Evolutionary conservation across 2,797 vertebrate genomes (phyloP).

Genomic region (Phalloptychus januarius): DNA sequence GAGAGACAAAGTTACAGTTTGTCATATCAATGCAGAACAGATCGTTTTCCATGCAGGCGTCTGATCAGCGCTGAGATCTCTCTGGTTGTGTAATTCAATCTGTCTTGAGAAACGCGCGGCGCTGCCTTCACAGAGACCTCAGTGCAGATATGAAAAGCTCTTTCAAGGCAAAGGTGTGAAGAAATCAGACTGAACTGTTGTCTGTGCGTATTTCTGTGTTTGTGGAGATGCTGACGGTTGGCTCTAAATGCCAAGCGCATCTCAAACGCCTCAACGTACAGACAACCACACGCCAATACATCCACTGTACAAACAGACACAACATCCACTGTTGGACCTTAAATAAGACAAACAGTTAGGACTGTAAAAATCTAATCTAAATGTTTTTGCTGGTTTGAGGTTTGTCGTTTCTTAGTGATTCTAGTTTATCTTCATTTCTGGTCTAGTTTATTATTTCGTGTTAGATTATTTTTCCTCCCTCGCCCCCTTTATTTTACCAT

Average conservation of each 20-base stretch:
- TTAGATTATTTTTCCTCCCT: not conserved
- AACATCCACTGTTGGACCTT: not conserved
- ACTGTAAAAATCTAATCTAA: not conserved
- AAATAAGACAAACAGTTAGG: not conserved
- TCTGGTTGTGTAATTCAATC: slow-evolving; percentile 56
- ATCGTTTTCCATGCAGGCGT: slow-evolving; percentile 53
- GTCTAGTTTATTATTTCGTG: no score
- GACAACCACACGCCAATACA: slow-evolving; percentile 24
- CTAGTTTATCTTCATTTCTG: no score
- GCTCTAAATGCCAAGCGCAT: slow-evolving; percentile 69
- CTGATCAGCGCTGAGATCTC: slow-evolving; percentile 51
- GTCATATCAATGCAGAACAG: slow-evolving; percentile 21
- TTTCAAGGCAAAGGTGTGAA: slow-evolving; percentile 47
- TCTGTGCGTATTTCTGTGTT: slow-evolving; percentile 47
- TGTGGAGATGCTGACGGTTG: slow-evolving; percentile 66
- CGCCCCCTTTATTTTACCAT: no score
- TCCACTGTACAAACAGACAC: not conserved
- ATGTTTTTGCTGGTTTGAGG: no score
- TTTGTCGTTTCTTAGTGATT: no score
- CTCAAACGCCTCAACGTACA: slow-evolving; percentile 42
- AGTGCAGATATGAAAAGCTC: slow-evolving; percentile 30
- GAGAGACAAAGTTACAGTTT: slow-evolving; percentile 41
- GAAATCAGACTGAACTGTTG: slow-evolving; percentile 48
- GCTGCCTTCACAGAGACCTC: slow-evolving; percentile 31
- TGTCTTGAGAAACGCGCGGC: slow-evolving; percentile 21